Evolutionary conservation across 2,797 vertebrate genomes (phyloP).

Genomic region (Sebastes matsubarae): DNA sequence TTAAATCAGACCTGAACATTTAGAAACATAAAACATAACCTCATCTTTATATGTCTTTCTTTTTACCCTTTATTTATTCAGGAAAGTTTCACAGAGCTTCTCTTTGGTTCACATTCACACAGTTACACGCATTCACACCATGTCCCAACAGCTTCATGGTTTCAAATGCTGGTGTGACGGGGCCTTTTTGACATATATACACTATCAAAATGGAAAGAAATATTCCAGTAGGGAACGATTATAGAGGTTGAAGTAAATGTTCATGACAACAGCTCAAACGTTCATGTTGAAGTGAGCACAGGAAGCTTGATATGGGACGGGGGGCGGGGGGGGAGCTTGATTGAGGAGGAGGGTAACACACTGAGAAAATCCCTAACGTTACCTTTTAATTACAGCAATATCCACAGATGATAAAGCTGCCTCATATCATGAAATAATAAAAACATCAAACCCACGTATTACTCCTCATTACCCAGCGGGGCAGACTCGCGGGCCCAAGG

Average conservation of each 20-base stretch:
- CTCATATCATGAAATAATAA: slow-evolving; percentile 29
- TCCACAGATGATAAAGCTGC: slow-evolving; percentile 15
- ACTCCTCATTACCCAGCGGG: slow-evolving; percentile 26
- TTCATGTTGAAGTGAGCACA: neutral
- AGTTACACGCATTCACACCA: neutral
- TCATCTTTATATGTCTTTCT: neutral
- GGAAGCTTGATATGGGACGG: neutral
- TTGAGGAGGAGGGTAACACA: neutral
- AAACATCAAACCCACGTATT: slow-evolving; percentile 40
- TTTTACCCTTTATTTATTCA: too few relatives aligned
- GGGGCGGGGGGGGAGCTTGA: neutral
- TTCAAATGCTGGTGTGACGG: too few relatives aligned
- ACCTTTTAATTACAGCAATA: slow-evolving; percentile 20
- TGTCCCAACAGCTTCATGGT: too few relatives aligned
- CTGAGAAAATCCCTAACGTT: neutral
- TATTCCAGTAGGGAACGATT: neutral
- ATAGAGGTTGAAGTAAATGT: neutral
- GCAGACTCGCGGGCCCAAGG: slow-evolving; percentile 27
- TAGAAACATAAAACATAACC: neutral
- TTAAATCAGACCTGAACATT: neutral
- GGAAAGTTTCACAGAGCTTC: too few relatives aligned
- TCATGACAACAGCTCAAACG: neutral
- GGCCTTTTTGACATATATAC: neutral
- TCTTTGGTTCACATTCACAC: too few relatives aligned
- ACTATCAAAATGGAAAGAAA: neutral